A percentile compares a stretch with the other conserved stretches of the same genome.
These are phyloP conservation scores for Homalodisca vitripennis DNA, from an alignment of 1,140 invertebrate genomes.

Conservation along the genomic window DNA sequence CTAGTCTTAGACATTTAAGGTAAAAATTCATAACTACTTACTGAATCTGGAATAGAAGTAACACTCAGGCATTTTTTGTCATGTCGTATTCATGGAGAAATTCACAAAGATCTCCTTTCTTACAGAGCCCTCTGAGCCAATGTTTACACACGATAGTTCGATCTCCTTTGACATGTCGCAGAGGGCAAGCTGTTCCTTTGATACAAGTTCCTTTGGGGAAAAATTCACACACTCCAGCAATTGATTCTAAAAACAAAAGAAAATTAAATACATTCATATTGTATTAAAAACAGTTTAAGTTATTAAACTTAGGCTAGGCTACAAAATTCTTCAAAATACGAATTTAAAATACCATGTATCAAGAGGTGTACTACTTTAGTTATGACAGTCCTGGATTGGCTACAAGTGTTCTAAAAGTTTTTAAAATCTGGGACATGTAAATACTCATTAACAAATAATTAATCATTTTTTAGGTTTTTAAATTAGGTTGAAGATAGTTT, in stretches of 20 bases:
- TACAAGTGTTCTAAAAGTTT: no score
- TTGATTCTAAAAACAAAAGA: slow-evolving; percentile 88
- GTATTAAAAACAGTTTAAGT: no score
- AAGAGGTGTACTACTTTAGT: no score
- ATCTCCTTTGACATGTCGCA: slow-evolving; percentile 95
- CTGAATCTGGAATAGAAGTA: slow-evolving; percentile 98
- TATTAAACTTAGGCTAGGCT: no score
- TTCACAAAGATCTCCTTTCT: slow-evolving; percentile 99
- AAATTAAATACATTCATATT: no score
- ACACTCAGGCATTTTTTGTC: slow-evolving; percentile 99
- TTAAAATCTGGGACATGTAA: no score
- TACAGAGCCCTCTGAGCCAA: slow-evolving; percentile 98
- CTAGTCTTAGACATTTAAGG: slow-evolving; percentile 28
- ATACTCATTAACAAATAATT: no score
- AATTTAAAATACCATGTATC: no score
- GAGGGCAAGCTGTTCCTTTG: slow-evolving; percentile 91
- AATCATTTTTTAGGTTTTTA: no score
- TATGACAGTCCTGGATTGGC: no score
- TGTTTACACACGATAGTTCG: slow-evolving; percentile 99
- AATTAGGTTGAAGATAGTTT: no score
- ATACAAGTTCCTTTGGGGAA: slow-evolving; percentile 77
- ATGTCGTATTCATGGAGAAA: slow-evolving; percentile 99
- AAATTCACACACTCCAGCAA: slow-evolving; percentile 94
- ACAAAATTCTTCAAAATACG: no score
- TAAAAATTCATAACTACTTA: slow-evolving; percentile 53